These are phyloP conservation scores for Malacoraja senta DNA, from an alignment of 2,797 vertebrate genomes.

Conservation along the genomic window DNA sequence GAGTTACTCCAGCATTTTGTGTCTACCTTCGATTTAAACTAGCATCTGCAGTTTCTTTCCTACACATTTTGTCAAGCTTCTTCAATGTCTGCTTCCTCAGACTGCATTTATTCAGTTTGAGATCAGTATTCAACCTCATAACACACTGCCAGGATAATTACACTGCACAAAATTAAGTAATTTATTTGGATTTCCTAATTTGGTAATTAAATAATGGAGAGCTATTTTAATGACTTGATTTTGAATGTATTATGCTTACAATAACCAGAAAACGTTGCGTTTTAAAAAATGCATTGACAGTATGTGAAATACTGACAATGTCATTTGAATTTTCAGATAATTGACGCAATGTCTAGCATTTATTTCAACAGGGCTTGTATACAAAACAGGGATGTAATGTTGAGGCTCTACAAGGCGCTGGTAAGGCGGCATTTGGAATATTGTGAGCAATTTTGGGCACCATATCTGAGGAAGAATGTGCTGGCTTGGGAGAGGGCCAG, in stretches of 20 bases:
- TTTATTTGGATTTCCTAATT: not conserved
- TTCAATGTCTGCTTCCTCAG: not conserved
- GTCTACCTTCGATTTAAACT: no score
- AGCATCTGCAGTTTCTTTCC: no score
- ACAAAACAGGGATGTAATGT: no score
- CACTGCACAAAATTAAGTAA: not conserved
- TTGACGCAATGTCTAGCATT: not conserved
- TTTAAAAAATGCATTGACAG: not conserved
- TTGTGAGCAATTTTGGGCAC: no score
- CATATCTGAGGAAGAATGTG: no score
- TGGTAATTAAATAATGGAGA: not conserved
- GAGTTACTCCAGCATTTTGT: no score
- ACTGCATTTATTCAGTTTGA: not conserved
- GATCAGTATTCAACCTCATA: not conserved
- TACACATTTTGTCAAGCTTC: no score
- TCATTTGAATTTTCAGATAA: slow-evolving; percentile 9
- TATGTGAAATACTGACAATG: not conserved
- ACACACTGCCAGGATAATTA: not conserved
- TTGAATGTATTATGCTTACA: not conserved
- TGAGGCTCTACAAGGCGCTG: no score
- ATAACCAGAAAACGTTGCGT: not conserved
- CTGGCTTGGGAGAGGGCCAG: no score
- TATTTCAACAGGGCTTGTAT: no score
- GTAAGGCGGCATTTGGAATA: no score
- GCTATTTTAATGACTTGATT: not conserved